Conservation (phyloP, 2,113 vertebrate species). For the Fukomys damarensis region DNA sequence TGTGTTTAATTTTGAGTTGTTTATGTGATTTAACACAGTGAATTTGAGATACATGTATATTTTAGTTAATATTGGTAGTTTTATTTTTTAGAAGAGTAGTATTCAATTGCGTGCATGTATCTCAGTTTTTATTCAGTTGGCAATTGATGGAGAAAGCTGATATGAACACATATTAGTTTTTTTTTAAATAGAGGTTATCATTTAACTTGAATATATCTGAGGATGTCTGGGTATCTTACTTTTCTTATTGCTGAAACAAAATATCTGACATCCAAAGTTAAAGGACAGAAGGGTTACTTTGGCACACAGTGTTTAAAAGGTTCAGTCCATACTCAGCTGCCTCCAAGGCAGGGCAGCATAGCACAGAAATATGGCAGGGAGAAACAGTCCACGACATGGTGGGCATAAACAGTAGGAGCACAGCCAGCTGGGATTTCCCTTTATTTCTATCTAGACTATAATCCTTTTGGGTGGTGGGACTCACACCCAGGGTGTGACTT, state of each 20-base stretch:
- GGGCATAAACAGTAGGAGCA: not conserved
- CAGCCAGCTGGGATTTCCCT: not conserved
- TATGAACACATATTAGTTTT: not conserved
- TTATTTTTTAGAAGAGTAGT: not conserved
- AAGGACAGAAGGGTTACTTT: not conserved
- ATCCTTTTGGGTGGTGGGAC: not conserved
- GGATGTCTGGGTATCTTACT: not conserved
- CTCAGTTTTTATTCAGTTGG: not conserved
- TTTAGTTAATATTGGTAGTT: not conserved
- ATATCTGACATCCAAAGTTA: not conserved
- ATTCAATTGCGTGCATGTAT: not conserved
- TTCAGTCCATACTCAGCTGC: not conserved
- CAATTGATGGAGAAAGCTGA: not conserved
- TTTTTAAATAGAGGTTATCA: not conserved
- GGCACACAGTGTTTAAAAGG: not conserved
- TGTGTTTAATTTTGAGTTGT: not conserved
- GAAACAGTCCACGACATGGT: not conserved
- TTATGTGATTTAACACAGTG: not conserved
- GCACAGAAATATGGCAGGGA: not conserved
- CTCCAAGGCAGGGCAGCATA: not conserved
- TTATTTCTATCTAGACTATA: not conserved
- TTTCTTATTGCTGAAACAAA: not conserved
- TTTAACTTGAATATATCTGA: not conserved
- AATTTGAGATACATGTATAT: not conserved
- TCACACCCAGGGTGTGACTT: not conserved